phyloP scores from a whole-genome alignment of 2,888 invertebrate genomes.

The Phalera bucephala region DNA sequence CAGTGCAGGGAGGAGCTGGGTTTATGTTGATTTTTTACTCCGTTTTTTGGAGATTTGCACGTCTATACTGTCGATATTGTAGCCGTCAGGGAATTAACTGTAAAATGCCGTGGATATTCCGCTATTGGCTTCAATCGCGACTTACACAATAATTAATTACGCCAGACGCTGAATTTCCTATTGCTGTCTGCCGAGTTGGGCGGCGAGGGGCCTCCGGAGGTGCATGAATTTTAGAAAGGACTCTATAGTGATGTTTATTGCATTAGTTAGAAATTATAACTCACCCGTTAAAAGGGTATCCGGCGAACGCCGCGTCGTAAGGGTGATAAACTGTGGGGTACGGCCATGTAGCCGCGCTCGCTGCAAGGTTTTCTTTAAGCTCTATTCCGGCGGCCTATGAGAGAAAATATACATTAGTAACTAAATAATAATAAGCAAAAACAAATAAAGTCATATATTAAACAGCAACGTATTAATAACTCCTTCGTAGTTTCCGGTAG shows the following conservation, averaged over 20 bases:
- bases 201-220: neutral
- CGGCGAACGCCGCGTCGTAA: conserved; percentile 95
- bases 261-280: conserved; percentile 48
- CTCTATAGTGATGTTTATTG: conserved; percentile 1
- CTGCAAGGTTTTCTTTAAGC: conserved; percentile 93
- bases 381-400: conserved; percentile 92
- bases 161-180: conserved; percentile 27
- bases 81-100: conserved; percentile 36
- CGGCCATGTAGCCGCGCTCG: conserved; percentile 93
- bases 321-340: conserved; percentile 96
- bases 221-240: conserved; percentile 4
- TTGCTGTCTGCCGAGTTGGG: conserved; percentile 7
- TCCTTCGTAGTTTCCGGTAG: conserved; percentile 64
- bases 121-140: conserved; percentile 16
- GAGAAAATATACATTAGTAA: conserved; percentile 28
- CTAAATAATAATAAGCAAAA: conserved; percentile 16
- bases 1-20: conserved; percentile 26
- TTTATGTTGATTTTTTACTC: conserved; percentile 28
- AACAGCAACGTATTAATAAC: conserved; percentile 18
- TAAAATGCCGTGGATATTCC: conserved; percentile 23
- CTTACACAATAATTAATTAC: conserved; percentile 54
- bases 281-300: conserved; percentile 98
- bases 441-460: conserved; percentile 15
- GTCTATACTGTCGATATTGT: conserved; percentile 45
- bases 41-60: conserved; percentile 49